Base-by-base conservation (phyloP, 2,797 vertebrate species). In the Dendrocincla fuliginosa region DNA sequence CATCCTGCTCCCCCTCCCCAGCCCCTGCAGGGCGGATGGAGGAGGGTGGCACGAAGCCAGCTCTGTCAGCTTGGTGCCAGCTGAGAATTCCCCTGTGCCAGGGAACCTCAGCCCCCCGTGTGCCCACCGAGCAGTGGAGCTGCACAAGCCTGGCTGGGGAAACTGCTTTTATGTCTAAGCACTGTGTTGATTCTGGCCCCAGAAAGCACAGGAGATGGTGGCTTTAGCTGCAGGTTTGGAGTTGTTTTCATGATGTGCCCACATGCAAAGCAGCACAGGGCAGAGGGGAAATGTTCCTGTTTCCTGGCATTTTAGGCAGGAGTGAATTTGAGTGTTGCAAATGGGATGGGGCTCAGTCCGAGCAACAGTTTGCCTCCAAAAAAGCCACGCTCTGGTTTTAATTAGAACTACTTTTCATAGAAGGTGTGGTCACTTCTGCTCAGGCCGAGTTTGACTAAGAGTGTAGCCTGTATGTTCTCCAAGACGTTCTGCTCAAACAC, bases 321-420 rank as follows among this genome's bases (percentile, higher is more conserved):
- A 89, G 44, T n/a, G 57, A 90, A 76, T 93, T 87, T 78, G 57
- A 94, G 84, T 76, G 74, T 67, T 92, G 14, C 73, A 67, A 76
- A 79, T 39, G 63, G 69, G 63, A 87, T 88, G 83, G 39, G 39
- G 91, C 87, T 95, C 75, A 56, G 63, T 77, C 53, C 61, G 4
- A 93, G 92, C 70, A 89, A 89, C n/a, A 73, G 56, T 93, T 94
- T 94, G 59, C 56, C 89, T 95, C 39, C 53, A 46, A 92, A 90
- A 93, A 88, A 63, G 32, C 69, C 59, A 13, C 1, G 15, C 39
- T 83, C 93, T 93, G 86, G 33, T 96, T 95, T 93, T 95, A 94
- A 96, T 96, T 95, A 95, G 87, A 95, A 35, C 76, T 84, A 24
- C 71, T 96, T 96, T 96, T 95, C 84, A 69, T 84, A 86, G 85